Percentiles rank a stretch among this genome's conserved stretches.
Evolutionary conservation across 2,888 invertebrate genomes (phyloP).

Genomic region (Orthosia incerta): DNA sequence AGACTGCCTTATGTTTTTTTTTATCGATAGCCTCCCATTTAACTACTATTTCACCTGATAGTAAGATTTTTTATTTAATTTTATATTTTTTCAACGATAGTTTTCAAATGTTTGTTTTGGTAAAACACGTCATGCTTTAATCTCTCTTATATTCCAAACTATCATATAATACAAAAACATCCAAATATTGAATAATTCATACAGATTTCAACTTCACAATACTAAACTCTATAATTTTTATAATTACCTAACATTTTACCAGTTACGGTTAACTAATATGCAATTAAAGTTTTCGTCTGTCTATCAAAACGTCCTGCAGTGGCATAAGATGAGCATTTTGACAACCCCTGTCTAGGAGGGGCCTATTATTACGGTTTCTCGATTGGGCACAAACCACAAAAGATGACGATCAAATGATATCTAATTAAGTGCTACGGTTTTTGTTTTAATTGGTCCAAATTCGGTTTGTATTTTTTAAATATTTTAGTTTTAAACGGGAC

Average conservation of each 20-base stretch:
- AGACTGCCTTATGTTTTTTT: no score
- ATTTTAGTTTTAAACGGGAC: slow-evolving; percentile 17
- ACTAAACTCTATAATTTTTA: slow-evolving; percentile 71
- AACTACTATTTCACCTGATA: no score
- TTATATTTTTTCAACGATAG: no score
- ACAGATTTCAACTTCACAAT: slow-evolving; percentile 42
- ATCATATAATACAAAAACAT: neutral
- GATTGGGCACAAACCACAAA: slow-evolving; percentile 59
- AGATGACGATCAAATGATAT: slow-evolving; percentile 66
- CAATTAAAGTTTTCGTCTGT: slow-evolving; percentile 86
- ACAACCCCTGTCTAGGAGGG: slow-evolving; percentile 78
- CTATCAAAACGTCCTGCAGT: slow-evolving; percentile 88
- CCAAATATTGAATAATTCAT: slow-evolving; percentile 62
- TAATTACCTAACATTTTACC: slow-evolving; percentile 71
- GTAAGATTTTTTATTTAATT: no score
- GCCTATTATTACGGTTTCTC: slow-evolving; percentile 82
- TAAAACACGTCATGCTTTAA: neutral
- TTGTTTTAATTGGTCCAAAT: slow-evolving; percentile 63
- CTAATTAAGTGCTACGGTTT: slow-evolving; percentile 72
- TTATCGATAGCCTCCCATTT: no score
- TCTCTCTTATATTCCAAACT: slow-evolving; percentile 14
- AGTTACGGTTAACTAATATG: slow-evolving; percentile 74
- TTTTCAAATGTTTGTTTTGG: neutral
- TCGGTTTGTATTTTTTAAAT: slow-evolving; percentile 37
- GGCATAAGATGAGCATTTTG: slow-evolving; percentile 81